Conservation (phyloP, 2,888 invertebrate genomes). For the Scrobipalpa costella region DNA sequence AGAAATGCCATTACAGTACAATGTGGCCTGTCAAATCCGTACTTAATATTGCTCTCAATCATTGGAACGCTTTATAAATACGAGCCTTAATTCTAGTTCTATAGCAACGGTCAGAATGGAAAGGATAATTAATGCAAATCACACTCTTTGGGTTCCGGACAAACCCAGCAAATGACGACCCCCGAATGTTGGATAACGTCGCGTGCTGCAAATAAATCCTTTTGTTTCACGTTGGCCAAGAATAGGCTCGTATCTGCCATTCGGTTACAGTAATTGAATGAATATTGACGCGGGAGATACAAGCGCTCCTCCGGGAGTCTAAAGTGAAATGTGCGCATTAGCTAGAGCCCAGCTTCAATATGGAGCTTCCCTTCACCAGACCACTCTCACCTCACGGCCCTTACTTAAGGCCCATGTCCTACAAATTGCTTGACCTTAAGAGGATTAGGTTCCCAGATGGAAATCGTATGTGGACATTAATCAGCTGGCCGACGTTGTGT, state of each 20-base stretch:
- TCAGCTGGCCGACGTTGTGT: background rate
- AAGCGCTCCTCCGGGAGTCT: conserved; percentile 8
- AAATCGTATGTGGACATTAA: conserved; percentile 21
- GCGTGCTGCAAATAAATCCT: conserved; percentile 16
- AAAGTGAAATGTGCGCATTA: conserved; percentile 18
- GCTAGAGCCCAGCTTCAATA: conserved; percentile 8
- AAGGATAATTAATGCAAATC: background rate
- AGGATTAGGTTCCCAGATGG: conserved; percentile 21
- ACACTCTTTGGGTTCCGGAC: background rate
- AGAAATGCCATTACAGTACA: no score
- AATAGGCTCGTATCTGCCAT: background rate
- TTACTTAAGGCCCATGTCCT: conserved; percentile 21
- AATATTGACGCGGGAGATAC: conserved; percentile 21
- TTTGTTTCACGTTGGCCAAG: background rate
- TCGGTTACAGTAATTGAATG: conserved; percentile 20
- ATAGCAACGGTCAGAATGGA: background rate
- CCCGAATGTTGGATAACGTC: conserved; percentile 7
- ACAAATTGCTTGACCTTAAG: conserved; percentile 25
- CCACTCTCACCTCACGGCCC: conserved; percentile 22
- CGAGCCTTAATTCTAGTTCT: background rate
- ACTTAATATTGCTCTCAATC: no score
- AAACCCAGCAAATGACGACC: conserved; percentile 6
- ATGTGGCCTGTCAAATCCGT: no score
- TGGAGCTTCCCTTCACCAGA: background rate
- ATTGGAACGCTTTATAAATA: no score